Base-by-base conservation (phyloP, 1,140 invertebrate species). In the Cydia pomonella region DNA sequence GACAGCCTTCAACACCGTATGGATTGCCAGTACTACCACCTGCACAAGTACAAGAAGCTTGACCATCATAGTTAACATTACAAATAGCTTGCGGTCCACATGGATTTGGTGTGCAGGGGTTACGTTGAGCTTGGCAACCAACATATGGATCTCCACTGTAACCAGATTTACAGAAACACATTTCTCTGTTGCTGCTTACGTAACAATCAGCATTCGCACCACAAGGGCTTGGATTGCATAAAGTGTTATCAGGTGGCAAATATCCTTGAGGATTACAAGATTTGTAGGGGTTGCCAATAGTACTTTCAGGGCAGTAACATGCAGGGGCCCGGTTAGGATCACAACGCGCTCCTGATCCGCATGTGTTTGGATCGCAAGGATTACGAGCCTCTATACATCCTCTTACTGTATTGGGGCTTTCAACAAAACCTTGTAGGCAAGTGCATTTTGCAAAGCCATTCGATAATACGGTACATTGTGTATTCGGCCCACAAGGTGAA, bases 381-480 rank as follows among this genome's bases (percentile, higher is more conserved):
- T 97, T 97, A 27, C 94, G 93, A 75, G 95, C 94, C 82, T 96
- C 95, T 1, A 97, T 92, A 83, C 97, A 98, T 29, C 97, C 97
- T 85, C 97, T 94, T 62, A 98, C 95, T 0, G 97, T 98, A 81
- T 98, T 98, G 0, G 97, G 97, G 87, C 96, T 97, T 92, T 98
- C 97, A 13, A 97, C 94, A 85, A 95, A 98, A 21, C 97, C 97
- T 75, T 95, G 93, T 74, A 97, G 93, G 84, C 97, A 98, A 1
- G 97, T 97, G 86, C 97, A 98, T 89, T 97, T 97, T 0, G 97
- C 95, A 84, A 97, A 96, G 50, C 97, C 97, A 84, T 97, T 97
- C n/a, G 94, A 93, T 13, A 97, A 87, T 21, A 97, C 93, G 0
- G 96, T 94, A 84, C 97, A 98, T 83, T 97, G 96, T 3, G 97